These are phyloP conservation scores for Diacarnus erythraeanus DNA, from an alignment of 37 sponge, comb jelly and placozoan species.

Conservation along the genomic window DNA sequence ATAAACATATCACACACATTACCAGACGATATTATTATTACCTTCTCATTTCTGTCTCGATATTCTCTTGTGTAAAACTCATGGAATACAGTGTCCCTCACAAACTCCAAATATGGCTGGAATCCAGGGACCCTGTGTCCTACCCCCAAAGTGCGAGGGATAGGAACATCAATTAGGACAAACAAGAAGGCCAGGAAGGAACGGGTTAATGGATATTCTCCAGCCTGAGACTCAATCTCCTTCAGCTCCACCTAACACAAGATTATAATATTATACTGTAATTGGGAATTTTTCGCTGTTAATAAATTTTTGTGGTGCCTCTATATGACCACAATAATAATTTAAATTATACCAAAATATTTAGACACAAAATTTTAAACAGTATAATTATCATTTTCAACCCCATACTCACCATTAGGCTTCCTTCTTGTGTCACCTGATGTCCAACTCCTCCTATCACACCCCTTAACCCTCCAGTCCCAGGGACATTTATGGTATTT, in stretches of 20 bases:
- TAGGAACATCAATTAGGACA: constrained; percentile 68
- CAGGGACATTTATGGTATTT: neutral
- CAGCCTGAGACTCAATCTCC: constrained; percentile 90
- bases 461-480: neutral
- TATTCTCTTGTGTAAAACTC: constrained; percentile 86
- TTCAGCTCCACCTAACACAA: constrained; percentile 94
- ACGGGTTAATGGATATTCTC: constrained; percentile 90
- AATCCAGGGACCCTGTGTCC: constrained; percentile 83
- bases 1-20: no score
- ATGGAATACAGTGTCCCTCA: constrained; percentile 84
- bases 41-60: constrained; percentile 86
- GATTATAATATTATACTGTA: no score
- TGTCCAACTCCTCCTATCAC: constrained; percentile 3
- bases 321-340: no score
- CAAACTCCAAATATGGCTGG: constrained; percentile 84
- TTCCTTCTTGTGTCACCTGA: constrained; percentile 41
- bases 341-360: neutral
- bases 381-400: neutral
- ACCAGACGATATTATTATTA: neutral
- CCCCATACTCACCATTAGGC: constrained; percentile 45
- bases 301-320: no score
- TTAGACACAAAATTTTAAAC: neutral
- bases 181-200: constrained; percentile 88
- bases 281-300: no score
- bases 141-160: constrained; percentile 78